Conservation (phyloP, 2,888 invertebrate genomes). For the Morpho achilles region DNA sequence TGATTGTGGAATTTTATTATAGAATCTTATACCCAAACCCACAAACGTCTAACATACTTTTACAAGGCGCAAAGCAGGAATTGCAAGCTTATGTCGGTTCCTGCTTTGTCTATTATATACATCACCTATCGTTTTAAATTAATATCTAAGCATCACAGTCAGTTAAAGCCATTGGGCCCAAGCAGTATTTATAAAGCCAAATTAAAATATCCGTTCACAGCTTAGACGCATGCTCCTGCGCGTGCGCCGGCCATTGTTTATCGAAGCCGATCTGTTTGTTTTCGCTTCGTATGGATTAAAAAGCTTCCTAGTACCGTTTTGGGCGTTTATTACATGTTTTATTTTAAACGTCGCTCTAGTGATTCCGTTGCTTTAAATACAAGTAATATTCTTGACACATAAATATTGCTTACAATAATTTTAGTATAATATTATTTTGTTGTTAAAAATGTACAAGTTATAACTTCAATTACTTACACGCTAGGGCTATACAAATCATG, state of each 20-base stretch:
- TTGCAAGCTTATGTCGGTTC: no score
- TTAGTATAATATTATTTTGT: neutral
- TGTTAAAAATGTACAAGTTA: no score
- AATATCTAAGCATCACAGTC: no score
- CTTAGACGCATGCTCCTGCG: constrained; percentile 7
- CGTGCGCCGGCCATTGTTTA: constrained; percentile 58
- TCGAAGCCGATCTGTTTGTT: constrained; percentile 68
- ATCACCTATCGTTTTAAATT: no score
- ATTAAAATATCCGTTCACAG: constrained; percentile 13
- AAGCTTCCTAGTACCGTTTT: constrained; percentile 66
- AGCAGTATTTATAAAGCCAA: constrained; percentile 1
- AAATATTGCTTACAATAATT: neutral
- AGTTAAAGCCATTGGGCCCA: no score
- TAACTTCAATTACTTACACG: no score
- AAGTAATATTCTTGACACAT: neutral
- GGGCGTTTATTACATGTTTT: constrained; percentile 32
- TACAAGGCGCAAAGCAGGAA: no score
- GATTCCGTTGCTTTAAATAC: neutral
- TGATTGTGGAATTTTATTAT: no score
- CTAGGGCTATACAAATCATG: no score
- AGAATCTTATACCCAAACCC: no score
- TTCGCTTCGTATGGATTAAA: constrained; percentile 75
- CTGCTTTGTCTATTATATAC: no score
- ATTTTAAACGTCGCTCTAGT: constrained; percentile 23
- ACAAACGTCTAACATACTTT: no score